Percentiles rank a stretch among this genome's conserved stretches.
Evolutionary conservation across 2,113 vertebrate species (phyloP).

Genomic region (Centropristis striata): DNA sequence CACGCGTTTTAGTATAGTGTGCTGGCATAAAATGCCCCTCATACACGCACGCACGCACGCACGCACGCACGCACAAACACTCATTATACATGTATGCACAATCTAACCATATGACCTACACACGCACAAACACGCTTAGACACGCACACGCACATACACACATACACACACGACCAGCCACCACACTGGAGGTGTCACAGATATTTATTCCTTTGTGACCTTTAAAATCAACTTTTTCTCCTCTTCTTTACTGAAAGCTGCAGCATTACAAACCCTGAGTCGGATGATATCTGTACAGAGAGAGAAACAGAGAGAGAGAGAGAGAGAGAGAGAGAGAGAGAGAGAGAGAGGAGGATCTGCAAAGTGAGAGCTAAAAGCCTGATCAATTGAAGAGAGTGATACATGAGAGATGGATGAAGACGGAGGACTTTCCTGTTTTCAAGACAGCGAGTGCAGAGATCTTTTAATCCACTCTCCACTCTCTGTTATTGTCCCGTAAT

Average conservation of each 20-base stretch:
- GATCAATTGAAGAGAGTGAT: conserved; percentile 2
- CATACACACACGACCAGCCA: not conserved
- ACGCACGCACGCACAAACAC: too few relatives aligned
- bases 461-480: not conserved
- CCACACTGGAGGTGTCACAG: not conserved
- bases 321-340: not conserved
- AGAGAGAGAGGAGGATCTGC: not conserved
- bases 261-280: not conserved
- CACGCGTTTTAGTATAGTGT: too few relatives aligned
- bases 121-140: not conserved
- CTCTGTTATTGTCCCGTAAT: not conserved
- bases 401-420: not conserved
- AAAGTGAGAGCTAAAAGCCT: conserved; percentile 39
- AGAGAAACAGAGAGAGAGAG: too few relatives aligned
- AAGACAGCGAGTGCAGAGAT: not conserved
- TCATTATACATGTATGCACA: conserved; percentile 28
- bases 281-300: not conserved
- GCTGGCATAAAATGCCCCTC: too few relatives aligned
- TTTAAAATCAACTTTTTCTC: not conserved
- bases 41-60: too few relatives aligned
- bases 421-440: not conserved
- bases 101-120: not conserved
- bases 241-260: not conserved
- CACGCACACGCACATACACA: not conserved
- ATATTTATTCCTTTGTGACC: conserved; percentile 3